Evolutionary conservation across 2,888 invertebrate species (phyloP).

Genomic region (Sipha maydis): DNA sequence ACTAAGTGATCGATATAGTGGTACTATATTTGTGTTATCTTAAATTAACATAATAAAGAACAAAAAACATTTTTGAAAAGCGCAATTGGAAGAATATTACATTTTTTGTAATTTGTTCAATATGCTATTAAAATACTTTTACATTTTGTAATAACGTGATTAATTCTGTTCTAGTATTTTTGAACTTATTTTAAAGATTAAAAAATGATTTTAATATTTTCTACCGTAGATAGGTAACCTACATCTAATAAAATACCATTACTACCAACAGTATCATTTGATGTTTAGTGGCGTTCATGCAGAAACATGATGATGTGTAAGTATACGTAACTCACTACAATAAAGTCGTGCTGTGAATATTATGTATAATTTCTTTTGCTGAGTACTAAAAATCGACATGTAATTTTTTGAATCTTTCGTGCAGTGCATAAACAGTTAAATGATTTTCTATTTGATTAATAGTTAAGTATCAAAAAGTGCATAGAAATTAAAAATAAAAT

Average conservation of each 20-base stretch:
- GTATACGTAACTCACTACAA: background rate
- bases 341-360: background rate
- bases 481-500: slow-evolving; percentile 15
- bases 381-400: background rate
- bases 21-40: no score
- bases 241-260: no score
- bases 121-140: background rate
- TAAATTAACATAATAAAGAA: no score
- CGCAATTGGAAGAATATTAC: background rate
- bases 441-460: slow-evolving; percentile 30
- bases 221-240: no score
- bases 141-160: background rate
- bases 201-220: no score
- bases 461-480: background rate
- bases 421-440: slow-evolving; percentile 9
- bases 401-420: background rate
- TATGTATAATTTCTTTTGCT: background rate
- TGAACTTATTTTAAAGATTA: no score
- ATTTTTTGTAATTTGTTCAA: background rate
- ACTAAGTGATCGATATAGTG: no score
- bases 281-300: no score
- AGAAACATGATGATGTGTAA: background rate
- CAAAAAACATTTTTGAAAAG: background rate
- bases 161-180: no score
- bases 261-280: no score